Evolutionary conservation across 2,888 invertebrate genomes (phyloP).

Genomic region (Plusia festucae): DNA sequence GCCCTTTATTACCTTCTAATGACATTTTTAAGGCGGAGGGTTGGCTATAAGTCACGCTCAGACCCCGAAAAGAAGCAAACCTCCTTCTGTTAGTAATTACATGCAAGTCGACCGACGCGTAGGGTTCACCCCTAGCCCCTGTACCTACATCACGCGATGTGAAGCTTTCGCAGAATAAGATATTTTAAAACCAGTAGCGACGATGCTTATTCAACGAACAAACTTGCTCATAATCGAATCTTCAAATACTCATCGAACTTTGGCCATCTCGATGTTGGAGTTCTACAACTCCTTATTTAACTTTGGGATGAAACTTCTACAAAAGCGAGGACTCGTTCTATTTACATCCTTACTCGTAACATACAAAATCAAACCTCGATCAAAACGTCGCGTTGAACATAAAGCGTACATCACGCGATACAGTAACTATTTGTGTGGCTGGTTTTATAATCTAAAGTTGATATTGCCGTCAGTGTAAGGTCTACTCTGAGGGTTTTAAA

Average conservation of each 20-base stretch:
- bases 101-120: conserved; percentile 75
- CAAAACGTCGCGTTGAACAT: conserved; percentile 46
- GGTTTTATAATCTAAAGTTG: conserved; percentile 60
- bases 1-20: conserved; percentile 79
- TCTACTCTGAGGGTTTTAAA: conserved; percentile 74
- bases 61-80: conserved; percentile 81
- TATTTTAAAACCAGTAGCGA: conserved; percentile 45
- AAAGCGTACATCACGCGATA: conserved; percentile 55
- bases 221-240: conserved; percentile 62
- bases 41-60: conserved; percentile 76
- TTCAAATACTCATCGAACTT: conserved; percentile 68
- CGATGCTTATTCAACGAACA: conserved; percentile 30
- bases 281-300: conserved; percentile 67
- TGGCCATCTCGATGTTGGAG: conserved; percentile 43
- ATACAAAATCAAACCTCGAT: conserved; percentile 54
- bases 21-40: conserved; percentile 72
- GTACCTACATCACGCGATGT: conserved; percentile 77
- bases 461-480: conserved; percentile 54
- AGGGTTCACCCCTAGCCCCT: conserved; percentile 75
- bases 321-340: conserved; percentile 45
- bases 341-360: conserved; percentile 50
- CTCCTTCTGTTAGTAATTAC: conserved; percentile 83
- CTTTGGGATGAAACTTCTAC: conserved; percentile 64
- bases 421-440: conserved; percentile 57
- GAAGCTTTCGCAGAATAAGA: conserved; percentile 68